A percentile compares a stretch with the other conserved stretches of the same genome.
Conservation (phyloP, 2,797 vertebrate species). For the Philypnodon macrostomus region DNA sequence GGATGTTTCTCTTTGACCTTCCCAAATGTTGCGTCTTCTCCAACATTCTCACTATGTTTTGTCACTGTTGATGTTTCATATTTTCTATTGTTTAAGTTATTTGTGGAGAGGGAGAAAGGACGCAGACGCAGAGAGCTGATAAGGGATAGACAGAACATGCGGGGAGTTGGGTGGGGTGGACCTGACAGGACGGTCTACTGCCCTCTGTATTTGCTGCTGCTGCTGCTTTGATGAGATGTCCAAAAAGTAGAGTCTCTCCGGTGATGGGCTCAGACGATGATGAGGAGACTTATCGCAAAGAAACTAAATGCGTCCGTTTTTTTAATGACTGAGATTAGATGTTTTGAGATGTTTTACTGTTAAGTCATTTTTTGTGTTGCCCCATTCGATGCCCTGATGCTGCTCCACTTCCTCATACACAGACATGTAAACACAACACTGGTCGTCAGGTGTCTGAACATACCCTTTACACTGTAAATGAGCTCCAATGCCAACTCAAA, state of each 20-base stretch:
- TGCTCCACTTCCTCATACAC: conserved; percentile 54
- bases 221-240: conserved; percentile 71
- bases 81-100: conserved; percentile 88
- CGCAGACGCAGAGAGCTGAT: conserved; percentile 23
- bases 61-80: conserved; percentile 69
- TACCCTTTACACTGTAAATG: too few relatives aligned
- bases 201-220: conserved; percentile 64
- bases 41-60: conserved; percentile 53
- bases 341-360: conserved; percentile 43
- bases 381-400: conserved; percentile 62
- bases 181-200: conserved; percentile 32
- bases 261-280: conserved; percentile 24
- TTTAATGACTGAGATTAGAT: conserved; percentile 46
- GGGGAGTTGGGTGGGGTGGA: conserved; percentile 24
- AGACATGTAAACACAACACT: conserved; percentile 11
- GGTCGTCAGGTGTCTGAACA: too few relatives aligned
- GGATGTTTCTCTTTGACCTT: conserved; percentile 68
- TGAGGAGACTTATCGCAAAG: conserved; percentile 10
- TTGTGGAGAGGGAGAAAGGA: conserved; percentile 57
- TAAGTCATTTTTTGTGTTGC: too few relatives aligned
- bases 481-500: too few relatives aligned
- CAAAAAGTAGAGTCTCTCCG: conserved; percentile 45
- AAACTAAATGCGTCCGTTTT: conserved; percentile 27
- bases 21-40: conserved; percentile 52
- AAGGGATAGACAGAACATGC: conserved; percentile 38